These are phyloP conservation scores for Micromys minutus DNA, from an alignment of 2,113 vertebrate species.

Conservation along the genomic window DNA sequence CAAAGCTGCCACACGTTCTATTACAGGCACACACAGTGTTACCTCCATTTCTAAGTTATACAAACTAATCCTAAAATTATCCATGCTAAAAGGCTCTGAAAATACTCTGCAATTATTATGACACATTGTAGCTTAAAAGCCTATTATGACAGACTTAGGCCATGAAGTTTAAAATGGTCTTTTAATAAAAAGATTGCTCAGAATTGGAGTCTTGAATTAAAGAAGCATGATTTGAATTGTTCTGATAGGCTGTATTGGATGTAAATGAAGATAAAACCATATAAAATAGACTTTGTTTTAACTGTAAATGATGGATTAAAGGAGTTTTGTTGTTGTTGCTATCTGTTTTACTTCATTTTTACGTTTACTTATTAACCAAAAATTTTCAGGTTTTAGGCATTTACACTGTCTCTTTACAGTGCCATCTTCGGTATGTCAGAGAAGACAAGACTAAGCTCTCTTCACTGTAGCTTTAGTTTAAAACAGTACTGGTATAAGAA, in stretches of 20 bases:
- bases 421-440: neutral
- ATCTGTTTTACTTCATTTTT: neutral
- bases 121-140: neutral
- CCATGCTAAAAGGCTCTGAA: neutral
- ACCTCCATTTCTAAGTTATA: neutral
- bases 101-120: neutral
- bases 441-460: constrained; percentile 52
- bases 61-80: neutral
- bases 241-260: neutral
- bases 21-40: neutral
- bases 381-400: constrained; percentile 50
- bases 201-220: constrained; percentile 19
- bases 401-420: constrained; percentile 20
- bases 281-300: neutral
- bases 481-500: constrained; percentile 56
- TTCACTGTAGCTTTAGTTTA: constrained; percentile 60
- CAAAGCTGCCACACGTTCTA: neutral
- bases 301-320: neutral
- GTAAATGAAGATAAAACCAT: neutral
- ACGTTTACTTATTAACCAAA: constrained; percentile 15
- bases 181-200: constrained; percentile 20
- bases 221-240: neutral
- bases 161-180: neutral
- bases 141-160: neutral
- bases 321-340: neutral